Evolutionary conservation across 2,797 vertebrate species (phyloP), one percentile per base, ranked within the genome.

Genomic region (Spea hammondii): DNA sequence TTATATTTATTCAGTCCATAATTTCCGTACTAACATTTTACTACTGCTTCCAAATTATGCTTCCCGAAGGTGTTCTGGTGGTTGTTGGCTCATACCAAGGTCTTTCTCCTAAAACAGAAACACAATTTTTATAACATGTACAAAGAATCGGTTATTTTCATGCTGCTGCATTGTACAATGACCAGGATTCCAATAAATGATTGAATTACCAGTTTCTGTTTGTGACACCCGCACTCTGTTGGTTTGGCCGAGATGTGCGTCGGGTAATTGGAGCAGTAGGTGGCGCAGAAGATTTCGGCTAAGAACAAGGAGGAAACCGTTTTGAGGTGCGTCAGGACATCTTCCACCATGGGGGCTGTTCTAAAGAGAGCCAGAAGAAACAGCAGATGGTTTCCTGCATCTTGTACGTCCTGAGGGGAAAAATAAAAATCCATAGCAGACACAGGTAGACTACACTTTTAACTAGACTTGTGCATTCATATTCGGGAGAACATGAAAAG

Each of bases 381-480:
- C 48, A 54, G 65, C 66, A 77, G 59, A 6, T 66, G 85, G 83
- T 76, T 83, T 84, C 55, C 83, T 85, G 79, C 65, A 82, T 68
- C 77, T 79, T 49, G 82, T 78, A 65, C 76, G 73, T 76, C 80
- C 87, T 87, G 79, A 45, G 5, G n/a, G 1, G 81, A 82, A 46
- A 72, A 79, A 32, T 32, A 32, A 32, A 32, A 32, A 32, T 3
- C 32, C 32, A 32, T 32, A 32, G 2, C 32, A 32, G 32, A 32
- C 32, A 32, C 1, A n/a, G n/a, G 17, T 3, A 32, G 32, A 17
- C 32, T 32, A 32, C 2, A 32, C 32, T 32, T 32, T n/a, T n/a
- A n/a, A n/a, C 1, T 32, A 32, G 1, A 32, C 32, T 32, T 32
- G 32, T 32, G 32, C 32, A 32, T 32, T 32, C 32, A 2, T 32